Evolutionary conservation across 2,888 invertebrate species (phyloP).

Genomic region (Tinea semifulvella): DNA sequence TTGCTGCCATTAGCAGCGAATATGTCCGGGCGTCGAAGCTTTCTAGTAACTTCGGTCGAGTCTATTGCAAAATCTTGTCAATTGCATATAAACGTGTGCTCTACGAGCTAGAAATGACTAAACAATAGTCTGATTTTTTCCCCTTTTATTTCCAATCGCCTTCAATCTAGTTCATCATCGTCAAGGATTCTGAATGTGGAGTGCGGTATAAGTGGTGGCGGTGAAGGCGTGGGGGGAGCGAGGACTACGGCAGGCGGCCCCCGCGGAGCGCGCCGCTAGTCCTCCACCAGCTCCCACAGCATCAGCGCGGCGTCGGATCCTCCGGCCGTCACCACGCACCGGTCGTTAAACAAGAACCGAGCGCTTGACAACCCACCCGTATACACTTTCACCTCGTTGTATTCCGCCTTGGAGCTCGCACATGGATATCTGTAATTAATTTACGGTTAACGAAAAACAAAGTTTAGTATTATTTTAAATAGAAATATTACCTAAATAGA

Average conservation of each 20-base stretch:
- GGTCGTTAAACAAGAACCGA: slow-evolving; percentile 87
- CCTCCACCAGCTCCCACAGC: slow-evolving; percentile 89
- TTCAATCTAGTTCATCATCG: slow-evolving; percentile 53
- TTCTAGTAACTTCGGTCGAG: too few species aligned
- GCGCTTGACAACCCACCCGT: slow-evolving; percentile 82
- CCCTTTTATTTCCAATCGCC: neutral
- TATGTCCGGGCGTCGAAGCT: too few species aligned
- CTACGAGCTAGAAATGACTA: slow-evolving; percentile 14
- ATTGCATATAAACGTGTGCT: too few species aligned
- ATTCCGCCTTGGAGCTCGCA: slow-evolving; percentile 85
- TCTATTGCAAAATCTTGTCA: too few species aligned
- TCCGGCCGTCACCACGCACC: slow-evolving; percentile 84
- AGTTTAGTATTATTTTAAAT: neutral
- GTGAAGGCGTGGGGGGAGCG: slow-evolving; percentile 51
- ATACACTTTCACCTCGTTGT: slow-evolving; percentile 88
- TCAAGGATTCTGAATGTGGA: slow-evolving; percentile 47
- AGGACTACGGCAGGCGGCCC: slow-evolving; percentile 44
- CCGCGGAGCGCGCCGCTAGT: slow-evolving; percentile 64
- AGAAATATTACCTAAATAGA: slow-evolving; percentile 74
- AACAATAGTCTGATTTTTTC: slow-evolving; percentile 6
- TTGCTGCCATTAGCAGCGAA: too few species aligned
- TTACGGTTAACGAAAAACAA: neutral
- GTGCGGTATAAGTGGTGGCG: slow-evolving; percentile 33
- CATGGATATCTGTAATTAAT: slow-evolving; percentile 76
- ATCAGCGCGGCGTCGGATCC: slow-evolving; percentile 89